Base-by-base conservation (phyloP, 2,113 vertebrate species). In the Chionis minor region DNA sequence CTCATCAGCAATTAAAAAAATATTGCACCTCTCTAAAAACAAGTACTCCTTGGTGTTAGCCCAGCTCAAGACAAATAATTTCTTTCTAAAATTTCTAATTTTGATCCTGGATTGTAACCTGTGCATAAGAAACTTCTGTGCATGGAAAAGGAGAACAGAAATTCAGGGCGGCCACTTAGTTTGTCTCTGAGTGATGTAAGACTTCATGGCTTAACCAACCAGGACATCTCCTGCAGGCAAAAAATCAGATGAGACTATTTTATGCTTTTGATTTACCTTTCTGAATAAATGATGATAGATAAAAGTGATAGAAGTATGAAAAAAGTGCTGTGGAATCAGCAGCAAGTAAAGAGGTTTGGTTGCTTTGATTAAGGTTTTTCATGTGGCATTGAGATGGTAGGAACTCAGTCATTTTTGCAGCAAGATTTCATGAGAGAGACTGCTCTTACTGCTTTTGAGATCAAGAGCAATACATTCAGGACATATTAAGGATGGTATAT, bases 221-320 rank as follows among this genome's bases (percentile, higher is more conserved):
- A 83, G 73, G 65, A 81, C n/a, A 63, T 90, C n/a, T 92, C 92
- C 95, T 87, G 71, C 54, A 90, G 92, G 84, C 88, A 91, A 82
- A 85, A 91, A 92, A 55, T 77, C 78, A 92, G 78, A 95, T 78
- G 94, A 96, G 72, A 84, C 51, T 93, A 47, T 81, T 92, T 96
- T 59, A 90, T 84, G 80, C 86, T 92, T 97, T 96, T 95, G 88
- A 96, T 96, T 96, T 89, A 95, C 72, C 80, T 96, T 95, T 96
- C 65, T 92, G 92, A 96, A 97, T 96, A 96, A 97, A 95, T 88
- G 59, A 94, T 96, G 95, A 92, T 14, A 95, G 95, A 86, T 81
- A 93, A 94, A 97, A 95, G 75, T 84, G 69, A 42, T 88, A 84
- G 27, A 47, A 32, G 71, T 88, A 32, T 40, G 40, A 82, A 84